Evolutionary conservation across 1,140 invertebrate species (phyloP).

Genomic region (Zaprionus inermis): DNA sequence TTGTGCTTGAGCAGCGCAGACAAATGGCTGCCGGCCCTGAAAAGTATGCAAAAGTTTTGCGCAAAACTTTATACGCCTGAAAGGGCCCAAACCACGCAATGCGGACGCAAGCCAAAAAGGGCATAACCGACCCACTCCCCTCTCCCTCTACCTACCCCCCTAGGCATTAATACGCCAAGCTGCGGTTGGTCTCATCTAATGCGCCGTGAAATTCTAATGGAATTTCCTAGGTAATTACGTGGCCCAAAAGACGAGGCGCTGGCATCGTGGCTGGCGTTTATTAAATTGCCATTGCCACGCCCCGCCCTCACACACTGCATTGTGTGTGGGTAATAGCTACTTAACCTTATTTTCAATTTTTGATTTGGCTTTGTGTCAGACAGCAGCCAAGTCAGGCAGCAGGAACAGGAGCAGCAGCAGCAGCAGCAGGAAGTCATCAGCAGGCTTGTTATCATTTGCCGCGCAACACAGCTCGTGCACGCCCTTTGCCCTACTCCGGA

Average conservation of each 20-base stretch:
- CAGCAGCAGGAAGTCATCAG: constrained; percentile 76
- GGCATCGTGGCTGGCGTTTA: constrained; percentile 44
- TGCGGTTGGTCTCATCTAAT: constrained; percentile 54
- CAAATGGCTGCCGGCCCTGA: constrained; percentile 49
- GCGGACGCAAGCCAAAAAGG: neutral
- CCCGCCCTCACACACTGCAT: constrained; percentile 21
- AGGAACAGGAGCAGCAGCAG: neutral
- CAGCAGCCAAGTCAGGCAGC: constrained; percentile 48
- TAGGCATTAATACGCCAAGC: constrained; percentile 51
- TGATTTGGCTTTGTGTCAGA: constrained; percentile 62
- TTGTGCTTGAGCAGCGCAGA: constrained; percentile 56
- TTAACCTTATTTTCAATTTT: constrained; percentile 83
- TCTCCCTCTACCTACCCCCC: neutral
- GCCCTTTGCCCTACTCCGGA: neutral
- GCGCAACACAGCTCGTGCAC: constrained; percentile 5
- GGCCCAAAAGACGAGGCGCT: constrained; percentile 29
- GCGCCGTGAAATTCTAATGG: constrained; percentile 80
- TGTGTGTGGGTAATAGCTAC: constrained; percentile 76
- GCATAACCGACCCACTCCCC: too few relatives aligned
- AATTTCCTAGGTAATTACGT: constrained; percentile 76
- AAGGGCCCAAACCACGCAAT: constrained; percentile 13
- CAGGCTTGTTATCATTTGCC: constrained; percentile 75
- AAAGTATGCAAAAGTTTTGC: constrained; percentile 78
- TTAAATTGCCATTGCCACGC: constrained; percentile 68
- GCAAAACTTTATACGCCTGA: constrained; percentile 61